A percentile compares a stretch with the other conserved stretches of the same genome.
Conservation (phyloP, 2,797 vertebrate genomes). For the Bradypodion pumilum region DNA sequence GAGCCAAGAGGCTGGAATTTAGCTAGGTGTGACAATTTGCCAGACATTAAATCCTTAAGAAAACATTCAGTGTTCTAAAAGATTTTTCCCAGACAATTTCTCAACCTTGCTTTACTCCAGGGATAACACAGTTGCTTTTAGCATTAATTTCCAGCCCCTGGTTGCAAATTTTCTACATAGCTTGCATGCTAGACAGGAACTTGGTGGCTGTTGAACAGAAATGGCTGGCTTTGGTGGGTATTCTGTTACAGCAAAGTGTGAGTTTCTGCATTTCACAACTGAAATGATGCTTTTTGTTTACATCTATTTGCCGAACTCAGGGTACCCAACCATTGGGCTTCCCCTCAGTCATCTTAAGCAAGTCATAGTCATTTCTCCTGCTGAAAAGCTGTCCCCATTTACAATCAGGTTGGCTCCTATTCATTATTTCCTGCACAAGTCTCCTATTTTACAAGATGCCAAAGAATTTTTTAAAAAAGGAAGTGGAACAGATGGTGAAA, state of each 20-base stretch:
- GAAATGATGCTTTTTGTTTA: neutral
- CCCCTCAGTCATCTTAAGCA: neutral
- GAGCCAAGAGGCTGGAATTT: neutral
- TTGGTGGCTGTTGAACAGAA: rapidly evolving
- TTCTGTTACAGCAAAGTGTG: conserved; percentile 7
- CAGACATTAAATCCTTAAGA: neutral
- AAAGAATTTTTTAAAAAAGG: conserved; percentile 31
- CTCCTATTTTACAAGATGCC: conserved; percentile 15
- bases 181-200: rapidly evolving
- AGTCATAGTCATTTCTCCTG: neutral
- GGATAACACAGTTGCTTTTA: neutral
- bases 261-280: neutral
- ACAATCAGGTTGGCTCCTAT: conserved; percentile 4
- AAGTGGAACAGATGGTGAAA: conserved; percentile 30
- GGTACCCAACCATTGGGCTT: neutral
- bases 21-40: neutral
- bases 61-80: conserved; percentile 12
- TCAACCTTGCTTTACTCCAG: neutral
- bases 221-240: neutral
- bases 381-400: neutral
- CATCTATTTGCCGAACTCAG: neutral
- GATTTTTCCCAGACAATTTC: conserved; percentile 11
- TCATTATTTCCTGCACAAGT: neutral
- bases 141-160: neutral
- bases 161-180: conserved; percentile 1